Conservation (phyloP, 2,888 invertebrate genomes). For the Boloria selene region DNA sequence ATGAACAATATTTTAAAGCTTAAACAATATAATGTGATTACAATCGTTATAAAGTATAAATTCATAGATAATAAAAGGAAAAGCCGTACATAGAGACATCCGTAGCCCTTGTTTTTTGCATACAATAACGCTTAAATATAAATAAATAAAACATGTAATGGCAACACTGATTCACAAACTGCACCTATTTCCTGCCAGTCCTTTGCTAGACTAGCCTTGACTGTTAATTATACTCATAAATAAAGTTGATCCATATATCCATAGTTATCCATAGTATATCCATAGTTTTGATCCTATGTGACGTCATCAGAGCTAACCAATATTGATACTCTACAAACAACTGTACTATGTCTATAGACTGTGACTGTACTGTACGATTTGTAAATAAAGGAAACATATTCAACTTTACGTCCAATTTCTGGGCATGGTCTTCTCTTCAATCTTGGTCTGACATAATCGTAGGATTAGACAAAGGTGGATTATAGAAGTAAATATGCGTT, state of each 20-base stretch:
- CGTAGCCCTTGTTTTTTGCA: constrained; percentile 3
- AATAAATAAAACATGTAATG: constrained; percentile 6
- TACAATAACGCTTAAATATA: constrained; percentile 3
- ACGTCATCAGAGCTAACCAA: too few species aligned
- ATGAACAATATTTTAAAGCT: too few species aligned
- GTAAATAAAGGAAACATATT: too few species aligned
- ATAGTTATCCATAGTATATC: background rate
- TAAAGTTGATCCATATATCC: background rate
- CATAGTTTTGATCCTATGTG: background rate
- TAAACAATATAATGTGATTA: too few species aligned
- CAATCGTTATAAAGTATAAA: background rate
- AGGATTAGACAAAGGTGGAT: too few species aligned
- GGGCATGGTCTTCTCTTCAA: too few species aligned
- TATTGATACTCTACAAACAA: too few species aligned
- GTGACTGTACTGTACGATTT: too few species aligned
- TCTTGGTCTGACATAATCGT: too few species aligned
- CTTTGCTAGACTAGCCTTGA: constrained; percentile 25
- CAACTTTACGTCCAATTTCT: too few species aligned
- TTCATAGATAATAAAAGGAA: constrained; percentile 1
- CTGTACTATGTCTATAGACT: too few species aligned
- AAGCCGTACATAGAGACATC: background rate
- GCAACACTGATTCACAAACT: constrained; percentile 16
- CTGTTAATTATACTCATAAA: constrained; percentile 1
- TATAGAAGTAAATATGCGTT: too few species aligned
- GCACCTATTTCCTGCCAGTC: constrained; percentile 34